These are phyloP conservation scores for Platichthys stellatus DNA, from an alignment of 2,113 vertebrate genomes.

Conservation along the genomic window DNA sequence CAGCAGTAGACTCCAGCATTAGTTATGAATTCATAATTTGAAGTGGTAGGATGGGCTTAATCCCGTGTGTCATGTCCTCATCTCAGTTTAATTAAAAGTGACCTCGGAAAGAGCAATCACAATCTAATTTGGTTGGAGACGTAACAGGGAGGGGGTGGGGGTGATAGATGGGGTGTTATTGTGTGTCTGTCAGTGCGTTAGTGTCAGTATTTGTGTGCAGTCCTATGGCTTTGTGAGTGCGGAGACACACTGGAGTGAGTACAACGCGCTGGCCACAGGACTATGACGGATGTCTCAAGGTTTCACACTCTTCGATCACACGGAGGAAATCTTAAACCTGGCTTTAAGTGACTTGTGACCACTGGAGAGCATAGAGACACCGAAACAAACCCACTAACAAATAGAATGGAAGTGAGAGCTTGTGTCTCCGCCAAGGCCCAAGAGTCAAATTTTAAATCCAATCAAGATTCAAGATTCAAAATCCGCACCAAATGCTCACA, in stretches of 20 bases:
- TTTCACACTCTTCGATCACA: background rate
- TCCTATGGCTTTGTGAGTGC: constrained; percentile 3
- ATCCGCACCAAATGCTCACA: too few relatives aligned
- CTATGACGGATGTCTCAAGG: constrained; percentile 10
- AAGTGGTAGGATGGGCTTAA: constrained; percentile 73
- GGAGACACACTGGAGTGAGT: constrained; percentile 9
- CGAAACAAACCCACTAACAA: background rate
- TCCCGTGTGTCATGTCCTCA: constrained; percentile 78
- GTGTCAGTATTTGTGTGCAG: constrained; percentile 20
- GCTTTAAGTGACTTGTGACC: constrained; percentile 6
- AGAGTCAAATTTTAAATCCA: background rate
- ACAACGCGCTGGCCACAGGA: background rate
- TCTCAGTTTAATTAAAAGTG: constrained; percentile 83
- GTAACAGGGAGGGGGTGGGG: constrained; percentile 43
- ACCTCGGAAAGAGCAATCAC: constrained; percentile 80
- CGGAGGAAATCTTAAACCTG: constrained; percentile 13
- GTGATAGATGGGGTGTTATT: constrained; percentile 55
- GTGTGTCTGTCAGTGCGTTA: constrained; percentile 41
- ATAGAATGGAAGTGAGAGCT: background rate
- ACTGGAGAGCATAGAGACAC: background rate
- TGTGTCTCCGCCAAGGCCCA: background rate
- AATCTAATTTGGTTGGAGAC: constrained; percentile 77
- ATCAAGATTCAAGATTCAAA: background rate
- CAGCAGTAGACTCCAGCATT: constrained; percentile 66
- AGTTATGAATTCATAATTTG: constrained; percentile 78